A percentile compares a stretch with the other conserved stretches of the same genome.
Conservation (phyloP, 2,113 vertebrate species). For the Chionis minor region DNA sequence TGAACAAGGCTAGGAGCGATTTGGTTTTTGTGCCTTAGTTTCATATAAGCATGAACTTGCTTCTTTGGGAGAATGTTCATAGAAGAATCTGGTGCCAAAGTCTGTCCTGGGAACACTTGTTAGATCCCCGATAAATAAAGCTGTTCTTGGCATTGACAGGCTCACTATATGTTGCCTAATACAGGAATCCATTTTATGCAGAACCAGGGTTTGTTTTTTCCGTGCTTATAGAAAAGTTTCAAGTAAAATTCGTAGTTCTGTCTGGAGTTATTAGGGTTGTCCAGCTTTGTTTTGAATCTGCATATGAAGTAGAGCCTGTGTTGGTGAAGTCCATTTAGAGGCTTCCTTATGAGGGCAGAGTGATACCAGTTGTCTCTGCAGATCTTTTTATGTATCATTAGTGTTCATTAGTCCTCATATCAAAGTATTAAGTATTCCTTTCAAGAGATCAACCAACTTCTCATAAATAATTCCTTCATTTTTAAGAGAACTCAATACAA, state of each 20-base stretch:
- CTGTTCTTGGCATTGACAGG: accelerated
- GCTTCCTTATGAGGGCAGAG: not conserved
- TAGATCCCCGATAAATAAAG: not conserved
- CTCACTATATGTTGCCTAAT: not conserved
- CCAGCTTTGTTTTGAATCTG: not conserved
- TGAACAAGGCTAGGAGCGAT: not conserved
- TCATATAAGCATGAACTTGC: not conserved
- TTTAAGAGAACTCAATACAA: not conserved
- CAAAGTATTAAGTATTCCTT: not conserved
- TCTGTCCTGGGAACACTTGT: not conserved
- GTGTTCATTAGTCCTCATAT: not conserved
- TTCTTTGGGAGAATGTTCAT: not conserved
- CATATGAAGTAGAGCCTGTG: not conserved
- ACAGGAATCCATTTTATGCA: not conserved
- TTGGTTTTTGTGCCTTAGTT: not conserved
- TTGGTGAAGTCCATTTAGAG: not conserved
- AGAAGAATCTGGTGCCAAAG: not conserved
- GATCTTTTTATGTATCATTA: not conserved
- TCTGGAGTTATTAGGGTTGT: not conserved
- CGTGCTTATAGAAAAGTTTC: not conserved
- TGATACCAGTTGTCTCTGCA: not conserved
- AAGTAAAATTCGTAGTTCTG: not conserved
- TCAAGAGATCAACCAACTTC: not conserved
- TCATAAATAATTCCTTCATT: not conserved
- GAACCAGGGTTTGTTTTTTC: not conserved